phyloP scores from a whole-genome alignment of 2,888 invertebrate species.

The Hartigia nigra region DNA sequence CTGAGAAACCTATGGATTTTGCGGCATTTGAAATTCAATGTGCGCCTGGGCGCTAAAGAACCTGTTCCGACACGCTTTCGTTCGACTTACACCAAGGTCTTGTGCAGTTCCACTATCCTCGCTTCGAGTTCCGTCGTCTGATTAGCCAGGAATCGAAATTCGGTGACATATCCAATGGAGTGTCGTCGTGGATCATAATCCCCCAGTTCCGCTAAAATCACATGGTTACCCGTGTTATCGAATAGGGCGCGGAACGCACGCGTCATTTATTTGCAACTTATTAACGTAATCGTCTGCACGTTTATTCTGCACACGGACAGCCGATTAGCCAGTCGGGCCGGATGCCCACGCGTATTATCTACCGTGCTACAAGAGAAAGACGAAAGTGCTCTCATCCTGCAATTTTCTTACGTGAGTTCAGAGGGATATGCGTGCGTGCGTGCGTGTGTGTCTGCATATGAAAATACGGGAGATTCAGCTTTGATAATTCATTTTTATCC shows the following conservation, averaged over 20 bases:
- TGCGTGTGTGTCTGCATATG: background rate
- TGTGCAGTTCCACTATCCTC: slow-evolving; percentile 88
- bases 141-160: slow-evolving; percentile 92
- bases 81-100: slow-evolving; percentile 81
- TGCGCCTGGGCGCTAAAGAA: background rate
- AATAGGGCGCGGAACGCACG: slow-evolving; percentile 14
- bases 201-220: slow-evolving; percentile 87
- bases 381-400: slow-evolving; percentile 32
- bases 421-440: background rate
- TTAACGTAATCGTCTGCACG: slow-evolving; percentile 30
- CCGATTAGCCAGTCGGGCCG: slow-evolving; percentile 17
- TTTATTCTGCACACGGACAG: slow-evolving; percentile 17
- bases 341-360: slow-evolving; percentile 32
- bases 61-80: background rate
- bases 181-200: slow-evolving; percentile 93
- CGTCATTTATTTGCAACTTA: slow-evolving; percentile 31
- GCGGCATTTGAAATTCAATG: slow-evolving; percentile 2
- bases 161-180: slow-evolving; percentile 91
- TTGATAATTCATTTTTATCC: background rate
- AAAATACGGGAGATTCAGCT: background rate
- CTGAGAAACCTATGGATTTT: slow-evolving; percentile 1
- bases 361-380: slow-evolving; percentile 24
- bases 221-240: slow-evolving; percentile 13
- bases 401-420: slow-evolving; percentile 23
- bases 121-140: slow-evolving; percentile 92